Percentiles rank a stretch among this genome's conserved stretches.
These are phyloP conservation scores for Cepaea hortensis DNA, from an alignment of 2,888 invertebrate genomes.

Conservation along the genomic window DNA sequence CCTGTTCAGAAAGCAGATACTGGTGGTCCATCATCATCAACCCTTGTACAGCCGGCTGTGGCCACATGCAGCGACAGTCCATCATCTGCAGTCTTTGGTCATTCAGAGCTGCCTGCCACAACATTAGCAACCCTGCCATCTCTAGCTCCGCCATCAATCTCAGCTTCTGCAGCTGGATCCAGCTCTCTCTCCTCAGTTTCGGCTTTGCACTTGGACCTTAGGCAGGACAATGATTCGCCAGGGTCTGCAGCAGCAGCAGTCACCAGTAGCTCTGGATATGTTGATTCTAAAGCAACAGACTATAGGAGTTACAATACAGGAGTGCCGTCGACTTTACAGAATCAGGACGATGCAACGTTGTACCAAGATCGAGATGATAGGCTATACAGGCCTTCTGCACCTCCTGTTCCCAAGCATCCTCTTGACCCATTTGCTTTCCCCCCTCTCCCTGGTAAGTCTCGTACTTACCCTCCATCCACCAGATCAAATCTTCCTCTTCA, in stretches of 20 bases:
- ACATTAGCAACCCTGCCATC: neutral
- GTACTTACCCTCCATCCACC: neutral
- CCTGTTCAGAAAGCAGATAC: neutral
- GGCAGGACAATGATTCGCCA: neutral
- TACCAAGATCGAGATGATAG: constrained; percentile 33
- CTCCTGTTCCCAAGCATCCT: constrained; percentile 36
- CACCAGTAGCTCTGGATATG: neutral
- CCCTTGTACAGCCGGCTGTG: constrained; percentile 7
- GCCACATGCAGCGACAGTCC: neutral
- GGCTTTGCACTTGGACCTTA: constrained; percentile 16
- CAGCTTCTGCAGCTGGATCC: neutral
- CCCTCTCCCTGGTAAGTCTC: constrained; percentile 23
- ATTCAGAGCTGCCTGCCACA: neutral
- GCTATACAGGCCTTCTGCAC: constrained; percentile 5
- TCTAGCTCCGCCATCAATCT: neutral
- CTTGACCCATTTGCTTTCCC: constrained; percentile 42
- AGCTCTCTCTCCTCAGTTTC: neutral
- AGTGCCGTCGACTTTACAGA: neutral
- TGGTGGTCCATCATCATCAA: neutral
- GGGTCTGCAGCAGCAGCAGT: neutral
- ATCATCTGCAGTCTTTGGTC: neutral
- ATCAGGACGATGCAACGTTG: constrained; percentile 15
- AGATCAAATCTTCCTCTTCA: constrained; percentile 17
- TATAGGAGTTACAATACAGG: constrained; percentile 4
- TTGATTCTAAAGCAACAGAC: neutral